Conservation (phyloP, 1,140 invertebrate genomes). For the Drosophila setifemur region DNA sequence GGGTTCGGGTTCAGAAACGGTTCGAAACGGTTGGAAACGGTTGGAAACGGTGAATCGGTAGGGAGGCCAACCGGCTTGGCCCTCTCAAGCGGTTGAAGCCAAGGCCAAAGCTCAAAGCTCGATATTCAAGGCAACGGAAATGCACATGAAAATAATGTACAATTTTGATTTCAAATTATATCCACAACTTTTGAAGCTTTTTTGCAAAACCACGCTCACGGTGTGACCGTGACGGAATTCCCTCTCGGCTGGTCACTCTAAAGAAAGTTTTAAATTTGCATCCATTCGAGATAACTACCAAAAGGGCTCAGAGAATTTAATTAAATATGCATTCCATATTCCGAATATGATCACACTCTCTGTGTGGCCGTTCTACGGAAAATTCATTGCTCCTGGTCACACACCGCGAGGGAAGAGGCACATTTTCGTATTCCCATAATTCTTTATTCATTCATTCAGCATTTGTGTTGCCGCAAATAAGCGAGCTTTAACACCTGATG, state of each 20-base stretch:
- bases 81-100: constrained; percentile 24
- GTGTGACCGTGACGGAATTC: not conserved
- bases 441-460: not conserved
- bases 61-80: constrained; percentile 7
- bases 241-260: not conserved
- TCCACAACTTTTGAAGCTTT: too few relatives aligned
- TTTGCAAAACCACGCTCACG: not conserved
- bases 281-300: too few relatives aligned
- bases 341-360: too few relatives aligned
- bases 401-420: too few relatives aligned
- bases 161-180: not conserved
- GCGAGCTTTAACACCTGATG: constrained; percentile 10
- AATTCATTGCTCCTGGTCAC: too few relatives aligned
- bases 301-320: too few relatives aligned
- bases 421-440: not conserved
- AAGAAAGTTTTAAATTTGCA: not conserved
- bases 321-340: too few relatives aligned
- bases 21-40: constrained; percentile 8
- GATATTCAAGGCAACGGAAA: constrained; percentile 24
- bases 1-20: too few relatives aligned
- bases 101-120: constrained; percentile 42
- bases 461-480: constrained; percentile 3
- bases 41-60: constrained; percentile 14
- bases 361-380: too few relatives aligned
- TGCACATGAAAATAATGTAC: constrained; percentile 24